A percentile compares a stretch with the other conserved stretches of the same genome.
phyloP scores from a whole-genome alignment of 2,797 vertebrate species.

The Babyrousa celebensis region DNA sequence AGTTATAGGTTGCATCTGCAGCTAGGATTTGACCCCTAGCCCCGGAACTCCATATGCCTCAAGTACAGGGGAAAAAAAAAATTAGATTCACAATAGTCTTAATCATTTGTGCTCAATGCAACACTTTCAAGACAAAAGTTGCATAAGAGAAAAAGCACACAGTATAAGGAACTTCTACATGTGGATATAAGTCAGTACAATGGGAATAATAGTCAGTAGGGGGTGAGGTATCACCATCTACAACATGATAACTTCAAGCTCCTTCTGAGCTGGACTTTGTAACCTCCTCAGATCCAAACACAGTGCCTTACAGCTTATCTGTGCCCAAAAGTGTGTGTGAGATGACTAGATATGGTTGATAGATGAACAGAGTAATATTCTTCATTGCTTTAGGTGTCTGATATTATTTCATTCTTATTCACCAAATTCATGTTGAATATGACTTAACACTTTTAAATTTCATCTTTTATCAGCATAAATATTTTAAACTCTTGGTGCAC shows the following conservation, averaged over 20 bases:
- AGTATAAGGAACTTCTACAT: background rate
- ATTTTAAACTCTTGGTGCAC: background rate
- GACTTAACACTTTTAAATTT: background rate
- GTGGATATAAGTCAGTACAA: background rate
- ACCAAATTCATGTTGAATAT: background rate
- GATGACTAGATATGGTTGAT: background rate
- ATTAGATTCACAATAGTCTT: background rate
- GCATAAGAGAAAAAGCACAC: background rate
- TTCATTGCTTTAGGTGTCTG: background rate
- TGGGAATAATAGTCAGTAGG: background rate
- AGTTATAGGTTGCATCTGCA: too few species aligned
- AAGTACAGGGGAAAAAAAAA: background rate
- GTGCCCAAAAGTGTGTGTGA: background rate
- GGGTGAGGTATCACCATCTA: background rate
- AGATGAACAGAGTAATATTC: background rate
- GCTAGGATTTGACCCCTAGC: too few species aligned
- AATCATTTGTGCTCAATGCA: background rate
- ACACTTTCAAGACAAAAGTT: background rate
- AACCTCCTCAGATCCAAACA: background rate
- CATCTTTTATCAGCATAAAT: slow-evolving; percentile 57
- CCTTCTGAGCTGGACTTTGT: background rate
- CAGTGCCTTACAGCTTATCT: background rate
- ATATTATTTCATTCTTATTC: background rate
- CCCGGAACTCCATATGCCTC: too few species aligned
- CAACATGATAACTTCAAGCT: background rate